Conservation (phyloP, 2,888 invertebrate species). For the Phrixothrix hirtus region DNA sequence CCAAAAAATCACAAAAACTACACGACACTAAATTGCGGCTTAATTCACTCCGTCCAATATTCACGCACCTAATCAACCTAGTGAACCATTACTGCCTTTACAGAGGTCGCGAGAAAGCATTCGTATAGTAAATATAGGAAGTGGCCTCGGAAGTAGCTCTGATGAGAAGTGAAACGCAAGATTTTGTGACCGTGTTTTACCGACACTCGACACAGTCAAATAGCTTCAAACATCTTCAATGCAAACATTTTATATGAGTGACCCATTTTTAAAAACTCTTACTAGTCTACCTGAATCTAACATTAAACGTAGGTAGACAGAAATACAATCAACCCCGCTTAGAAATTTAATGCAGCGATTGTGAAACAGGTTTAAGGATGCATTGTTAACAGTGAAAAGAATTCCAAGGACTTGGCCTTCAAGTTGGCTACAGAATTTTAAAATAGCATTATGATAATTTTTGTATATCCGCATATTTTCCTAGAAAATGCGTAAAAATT, state of each 20-base stretch:
- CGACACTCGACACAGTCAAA: slow-evolving; percentile 47
- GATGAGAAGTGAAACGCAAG: slow-evolving; percentile 42
- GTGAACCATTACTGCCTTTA: slow-evolving; percentile 1
- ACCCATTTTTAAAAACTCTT: slow-evolving; percentile 44
- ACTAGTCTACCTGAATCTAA: slow-evolving; percentile 23
- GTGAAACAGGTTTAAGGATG: too few relatives aligned
- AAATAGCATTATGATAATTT: too few relatives aligned
- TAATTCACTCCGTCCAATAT: slow-evolving; percentile 2
- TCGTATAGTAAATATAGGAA: slow-evolving; percentile 29
- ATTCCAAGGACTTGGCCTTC: too few relatives aligned
- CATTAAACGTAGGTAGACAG: slow-evolving; percentile 4
- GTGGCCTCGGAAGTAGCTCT: slow-evolving; percentile 37
- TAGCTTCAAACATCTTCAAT: slow-evolving; percentile 45
- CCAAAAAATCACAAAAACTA: neutral
- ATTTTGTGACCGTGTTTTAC: slow-evolving; percentile 50
- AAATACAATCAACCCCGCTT: slow-evolving; percentile 3
- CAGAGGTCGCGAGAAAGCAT: slow-evolving; percentile 39
- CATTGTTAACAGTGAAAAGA: too few relatives aligned
- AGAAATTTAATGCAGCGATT: too few relatives aligned
- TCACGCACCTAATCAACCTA: slow-evolving; percentile 13
- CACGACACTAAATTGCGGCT: slow-evolving; percentile 3
- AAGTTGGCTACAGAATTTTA: too few relatives aligned
- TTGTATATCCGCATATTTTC: too few relatives aligned
- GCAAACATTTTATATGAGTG: slow-evolving; percentile 50
- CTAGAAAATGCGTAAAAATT: too few relatives aligned